Evolutionary conservation across 2,113 vertebrate species (phyloP), one percentile per base, ranked within the genome.

Genomic region (Microtus richardsoni): DNA sequence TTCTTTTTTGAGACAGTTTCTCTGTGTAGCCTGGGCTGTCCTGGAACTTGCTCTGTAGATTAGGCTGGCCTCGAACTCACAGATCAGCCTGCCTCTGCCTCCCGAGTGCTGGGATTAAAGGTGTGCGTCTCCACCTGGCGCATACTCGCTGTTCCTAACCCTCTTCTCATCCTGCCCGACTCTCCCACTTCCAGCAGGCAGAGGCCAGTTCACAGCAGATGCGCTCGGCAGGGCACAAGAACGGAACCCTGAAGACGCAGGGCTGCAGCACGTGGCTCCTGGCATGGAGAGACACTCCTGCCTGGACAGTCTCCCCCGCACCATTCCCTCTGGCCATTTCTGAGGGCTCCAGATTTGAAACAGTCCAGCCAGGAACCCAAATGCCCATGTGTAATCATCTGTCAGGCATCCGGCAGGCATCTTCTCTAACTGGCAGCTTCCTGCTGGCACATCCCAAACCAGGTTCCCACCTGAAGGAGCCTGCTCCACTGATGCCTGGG

Each of bases 211-310:
- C 2, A 2, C 30, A 3, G 80, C 66, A 33, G 24, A 16, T 26
- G 28, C 2, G n/a, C n/a, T 64, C 13, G 12, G 19, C 0, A 7
- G 14, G 36, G 13, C 52, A 14, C 1, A 28, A 0, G 33, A 82
- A 33, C 64, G 11, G 0, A 44, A 73, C 58, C 62, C 6, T 4
- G 21, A 64, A 78, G 93, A 28, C 10, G 52, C 70, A 74, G 83
- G 14, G 6, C 2, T 30, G 21, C 5, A 47, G 33, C 5, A 10
- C 0, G 1, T 2, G 47, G 36, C 0, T 0, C 26, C 1, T 19
- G n/a, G 79, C 52, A 39, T 12, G 1, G 0, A 10, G 28, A 74
- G 58, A 49, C 2, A 64, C 54, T 28, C 17, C 28, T 24, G 33
- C 78, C 52, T 0, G 5, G 52, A 6, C 2, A 1, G 33, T 16